Conservation (phyloP, 2,797 vertebrate species). For the Hydrophis major region DNA sequence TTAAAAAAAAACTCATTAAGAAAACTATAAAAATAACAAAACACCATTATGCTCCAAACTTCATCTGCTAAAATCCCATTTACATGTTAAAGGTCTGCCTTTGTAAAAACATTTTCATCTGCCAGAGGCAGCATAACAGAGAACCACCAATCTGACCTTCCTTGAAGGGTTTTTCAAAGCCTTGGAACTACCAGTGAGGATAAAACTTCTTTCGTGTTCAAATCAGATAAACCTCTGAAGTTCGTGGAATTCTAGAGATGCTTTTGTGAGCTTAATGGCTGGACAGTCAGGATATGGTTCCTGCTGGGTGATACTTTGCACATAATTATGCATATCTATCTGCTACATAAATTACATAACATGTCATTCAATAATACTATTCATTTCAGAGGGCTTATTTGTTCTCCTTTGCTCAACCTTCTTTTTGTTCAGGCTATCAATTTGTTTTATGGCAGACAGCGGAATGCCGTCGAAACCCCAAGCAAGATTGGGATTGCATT, state of each 20-base stretch:
- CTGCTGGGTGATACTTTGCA: neutral
- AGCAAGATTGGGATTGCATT: conserved; percentile 1
- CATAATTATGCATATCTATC: neutral
- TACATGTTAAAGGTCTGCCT: neutral
- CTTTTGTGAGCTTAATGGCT: neutral
- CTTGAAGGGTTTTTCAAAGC: neutral
- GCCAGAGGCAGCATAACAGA: neutral
- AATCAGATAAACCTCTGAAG: neutral
- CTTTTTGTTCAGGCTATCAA: neutral
- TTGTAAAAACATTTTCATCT: neutral
- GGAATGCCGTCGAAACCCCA: conserved; percentile 1
- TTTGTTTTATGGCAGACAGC: neutral
- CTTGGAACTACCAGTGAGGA: neutral
- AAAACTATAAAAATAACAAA: neutral
- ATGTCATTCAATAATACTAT: neutral
- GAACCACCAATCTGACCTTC: neutral
- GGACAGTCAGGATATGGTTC: neutral
- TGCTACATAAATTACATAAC: neutral
- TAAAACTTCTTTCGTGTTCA: neutral
- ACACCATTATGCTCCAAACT: neutral
- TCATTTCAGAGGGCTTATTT: neutral
- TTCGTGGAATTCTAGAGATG: neutral
- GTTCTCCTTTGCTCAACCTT: neutral
- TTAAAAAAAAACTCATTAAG: neutral
- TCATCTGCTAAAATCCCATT: neutral